Evolutionary conservation across 2,888 invertebrate species (phyloP), one percentile per base, ranked within the genome.

Genomic region (Rhamnusium bicolor): DNA sequence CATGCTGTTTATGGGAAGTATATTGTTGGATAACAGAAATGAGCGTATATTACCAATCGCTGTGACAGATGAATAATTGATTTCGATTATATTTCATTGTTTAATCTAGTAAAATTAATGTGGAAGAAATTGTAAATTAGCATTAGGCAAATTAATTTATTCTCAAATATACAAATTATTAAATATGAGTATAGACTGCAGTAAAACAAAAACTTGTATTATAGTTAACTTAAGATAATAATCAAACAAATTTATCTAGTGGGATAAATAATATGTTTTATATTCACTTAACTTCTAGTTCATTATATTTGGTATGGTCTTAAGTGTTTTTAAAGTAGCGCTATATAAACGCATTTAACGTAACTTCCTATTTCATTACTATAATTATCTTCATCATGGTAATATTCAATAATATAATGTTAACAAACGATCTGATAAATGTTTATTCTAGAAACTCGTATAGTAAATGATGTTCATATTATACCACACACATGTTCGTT

Each of bases 321-420:
- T 80, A 80, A 79, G 80, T 80, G 79, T 79, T 81, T 80, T 80
- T 80, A 79, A 81, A 81, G 77, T 79, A 78, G 81, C 76, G 47
- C 75, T 76, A 72, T 74, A 75, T 75, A 72, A 75, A 75, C 69
- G 72, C 76, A 71, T 78, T 77, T 79, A 78, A 77, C 79, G 76
- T 71, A 76, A 73, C 74, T 79, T 77, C 75, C 74, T 76, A 78
- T 81, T 80, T 77, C 75, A 81, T 80, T 79, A 79, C 79, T 79
- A 73, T 80, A 77, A 80, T 79, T 77, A 79, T 79, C 77, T 73
- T 61, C 79, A 81, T 77, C 78, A 76, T 56, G 74, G 77, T 72
- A 80, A 80, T 81, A 81, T 81, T 81, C 78, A 81, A 81, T 81
- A 79, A 77, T 78, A 78, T 77, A 76, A 77, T 78, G 77, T 76